Evolutionary conservation across 2,113 vertebrate genomes (phyloP), one percentile per base, ranked within the genome.

Genomic region (Hoplias malabaricus): DNA sequence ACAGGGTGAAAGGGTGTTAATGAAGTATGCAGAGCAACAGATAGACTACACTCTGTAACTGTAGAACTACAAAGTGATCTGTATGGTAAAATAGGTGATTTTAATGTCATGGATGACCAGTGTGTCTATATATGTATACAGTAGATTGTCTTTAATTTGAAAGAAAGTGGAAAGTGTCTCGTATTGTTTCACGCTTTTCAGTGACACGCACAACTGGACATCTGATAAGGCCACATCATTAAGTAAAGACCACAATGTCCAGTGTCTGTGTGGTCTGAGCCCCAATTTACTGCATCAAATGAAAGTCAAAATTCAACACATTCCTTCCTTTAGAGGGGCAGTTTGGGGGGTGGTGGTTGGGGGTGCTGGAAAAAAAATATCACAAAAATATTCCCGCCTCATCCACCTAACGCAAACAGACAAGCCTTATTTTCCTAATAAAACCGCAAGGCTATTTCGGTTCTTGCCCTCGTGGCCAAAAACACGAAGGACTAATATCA

Each of bases 381-480:
- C 42, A 23, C 59, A 40, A 57, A 67, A 80, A 69, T 48, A 75
- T 75, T 53, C 7, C 67, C 73, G 16, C 61, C 57, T 68, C 38
- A 27, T 42, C 40, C 68, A 42, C 61, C 63, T 63, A 73, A 80
- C 59, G 4, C 56, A 73, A 73, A 83, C 65, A 77, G 68, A 73
- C 56, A 6, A 29, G 38, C 43, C 36, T 80, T 83, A 65, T 83
- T 83, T 77, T 73, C 46, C 43, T 77, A 73, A 77, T 73, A 73
- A 83, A 80, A 77, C 68, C 78, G 27, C 63, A 23, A 10, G 66
- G 69, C 73, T 83, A 80, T 80, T 80, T 80, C 23, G 29, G 82
- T 77, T 38, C 12, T 10, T 83, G 68, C 68, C 77, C 61, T 21
- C 69, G 62, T 53, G 48, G 48, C 77, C 73, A 80, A 79, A 50